These are phyloP conservation scores for Phaenicophaeus curvirostris DNA, from an alignment of 2,797 vertebrate species.

Conservation along the genomic window DNA sequence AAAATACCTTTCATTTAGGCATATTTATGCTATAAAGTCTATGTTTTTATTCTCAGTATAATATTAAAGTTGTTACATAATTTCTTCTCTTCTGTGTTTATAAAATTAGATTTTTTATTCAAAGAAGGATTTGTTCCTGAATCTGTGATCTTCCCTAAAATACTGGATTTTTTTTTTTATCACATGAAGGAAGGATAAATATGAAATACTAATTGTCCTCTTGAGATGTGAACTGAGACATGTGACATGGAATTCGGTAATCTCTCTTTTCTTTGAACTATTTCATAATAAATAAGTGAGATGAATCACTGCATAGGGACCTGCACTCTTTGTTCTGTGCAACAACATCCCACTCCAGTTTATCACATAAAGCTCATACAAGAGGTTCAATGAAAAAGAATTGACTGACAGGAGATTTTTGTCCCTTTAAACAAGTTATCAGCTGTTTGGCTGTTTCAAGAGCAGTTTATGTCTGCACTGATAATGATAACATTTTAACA, in stretches of 20 bases:
- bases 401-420: not conserved
- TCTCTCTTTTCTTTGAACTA: not conserved
- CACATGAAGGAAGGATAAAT: not conserved
- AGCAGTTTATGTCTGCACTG: not conserved
- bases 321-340: not conserved
- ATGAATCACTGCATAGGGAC: not conserved
- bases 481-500: not conserved
- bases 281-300: not conserved
- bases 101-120: not conserved
- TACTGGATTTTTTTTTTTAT: not conserved
- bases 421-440: not conserved
- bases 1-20: not conserved
- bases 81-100: not conserved
- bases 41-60: not conserved
- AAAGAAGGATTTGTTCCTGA: not conserved
- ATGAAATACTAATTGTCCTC: not conserved
- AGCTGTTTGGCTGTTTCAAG: not conserved
- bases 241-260: not conserved
- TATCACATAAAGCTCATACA: not conserved
- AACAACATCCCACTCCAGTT: rapidly evolving
- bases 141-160: not conserved
- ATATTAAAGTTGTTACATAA: not conserved
- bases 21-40: not conserved
- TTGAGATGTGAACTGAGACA: not conserved
- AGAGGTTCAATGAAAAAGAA: not conserved